phyloP scores from a whole-genome alignment of 2,797 vertebrate genomes.

The Sphenodon punctatus region DNA sequence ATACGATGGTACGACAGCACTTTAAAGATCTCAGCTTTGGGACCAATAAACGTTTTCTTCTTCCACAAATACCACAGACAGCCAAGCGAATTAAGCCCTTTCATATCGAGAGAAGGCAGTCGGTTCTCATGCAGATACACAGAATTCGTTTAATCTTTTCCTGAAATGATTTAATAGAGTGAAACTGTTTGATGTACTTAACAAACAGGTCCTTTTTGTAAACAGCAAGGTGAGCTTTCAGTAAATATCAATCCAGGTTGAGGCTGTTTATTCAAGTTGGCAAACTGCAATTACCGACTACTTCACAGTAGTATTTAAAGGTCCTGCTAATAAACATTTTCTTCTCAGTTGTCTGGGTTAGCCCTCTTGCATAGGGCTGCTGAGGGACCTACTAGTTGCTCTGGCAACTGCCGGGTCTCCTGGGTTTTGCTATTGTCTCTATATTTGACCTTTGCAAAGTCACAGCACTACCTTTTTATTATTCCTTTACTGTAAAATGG shows the following conservation, averaged over 20 bases:
- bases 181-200: constrained; percentile 71
- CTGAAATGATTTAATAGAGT: constrained; percentile 36
- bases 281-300: not conserved
- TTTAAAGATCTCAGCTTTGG: constrained; percentile 54
- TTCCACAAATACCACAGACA: not conserved
- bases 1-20: not conserved
- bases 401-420: not conserved
- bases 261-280: not conserved
- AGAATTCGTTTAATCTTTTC: constrained; percentile 68
- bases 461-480: not conserved
- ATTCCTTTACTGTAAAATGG: not conserved
- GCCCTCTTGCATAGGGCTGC: not conserved
- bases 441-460: not conserved
- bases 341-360: not conserved
- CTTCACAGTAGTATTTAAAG: not conserved
- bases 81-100: constrained; percentile 56
- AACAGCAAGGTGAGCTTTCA: constrained; percentile 57
- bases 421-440: not conserved
- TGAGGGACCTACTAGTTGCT: not conserved
- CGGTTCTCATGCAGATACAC: constrained; percentile 65
- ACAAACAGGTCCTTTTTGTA: constrained; percentile 64
- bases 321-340: not conserved
- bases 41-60: constrained; percentile 35
- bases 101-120: constrained; percentile 64
- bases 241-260: constrained; percentile 76